phyloP scores from a whole-genome alignment of 2,797 vertebrate species.

The Falco cherrug region DNA sequence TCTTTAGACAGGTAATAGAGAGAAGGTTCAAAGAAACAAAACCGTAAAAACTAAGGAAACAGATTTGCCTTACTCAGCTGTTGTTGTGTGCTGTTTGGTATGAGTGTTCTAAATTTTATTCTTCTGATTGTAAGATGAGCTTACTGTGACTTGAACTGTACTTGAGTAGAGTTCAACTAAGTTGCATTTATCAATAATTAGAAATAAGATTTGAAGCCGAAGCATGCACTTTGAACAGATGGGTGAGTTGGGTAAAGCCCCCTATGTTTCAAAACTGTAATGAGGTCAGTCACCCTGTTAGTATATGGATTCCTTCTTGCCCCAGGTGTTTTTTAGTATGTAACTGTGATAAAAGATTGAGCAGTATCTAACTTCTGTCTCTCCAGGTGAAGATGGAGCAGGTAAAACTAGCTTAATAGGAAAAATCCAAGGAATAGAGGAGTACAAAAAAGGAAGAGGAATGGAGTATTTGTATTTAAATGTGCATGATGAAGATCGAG shows the following conservation, averaged over 20 bases:
- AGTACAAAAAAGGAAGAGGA: constrained; percentile 97
- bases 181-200: background rate
- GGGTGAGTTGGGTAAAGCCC: background rate
- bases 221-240: background rate
- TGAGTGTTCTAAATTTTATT: background rate
- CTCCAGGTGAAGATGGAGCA: constrained; percentile 94
- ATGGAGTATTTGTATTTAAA: constrained; percentile 97
- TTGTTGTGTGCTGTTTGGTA: background rate
- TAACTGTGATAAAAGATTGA: constrained; percentile 25
- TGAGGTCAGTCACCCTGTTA: background rate
- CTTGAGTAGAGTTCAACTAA: background rate
- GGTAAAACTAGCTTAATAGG: constrained; percentile 98
- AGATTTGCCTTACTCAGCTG: background rate
- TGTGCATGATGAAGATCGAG: constrained; percentile 96
- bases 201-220: background rate
- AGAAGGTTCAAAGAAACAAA: background rate
- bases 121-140: background rate
- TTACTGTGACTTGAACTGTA: background rate
- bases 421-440: constrained; percentile 94
- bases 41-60: background rate
- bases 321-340: background rate
- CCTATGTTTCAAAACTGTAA: background rate
- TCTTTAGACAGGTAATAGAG: background rate
- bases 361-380: constrained; percentile 13
- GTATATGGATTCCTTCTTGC: background rate